Evolutionary conservation across 1,140 invertebrate genomes (phyloP), one percentile per base, ranked within the genome.

Genomic region (Macrocentrus cingulum): DNA sequence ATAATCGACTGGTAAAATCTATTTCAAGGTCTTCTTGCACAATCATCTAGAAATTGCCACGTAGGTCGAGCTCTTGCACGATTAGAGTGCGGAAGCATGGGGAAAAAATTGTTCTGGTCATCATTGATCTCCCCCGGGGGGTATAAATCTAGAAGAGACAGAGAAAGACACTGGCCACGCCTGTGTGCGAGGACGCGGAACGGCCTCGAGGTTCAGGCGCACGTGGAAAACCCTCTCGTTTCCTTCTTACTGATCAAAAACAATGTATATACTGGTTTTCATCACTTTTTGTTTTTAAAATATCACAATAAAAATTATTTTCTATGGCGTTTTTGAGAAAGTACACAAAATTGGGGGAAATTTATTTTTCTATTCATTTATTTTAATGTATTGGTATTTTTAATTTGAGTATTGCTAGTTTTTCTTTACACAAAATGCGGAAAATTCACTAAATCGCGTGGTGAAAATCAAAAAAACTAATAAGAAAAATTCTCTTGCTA

Each of bases 131-230:
- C 9, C 20, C 61, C 56, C 13, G 42, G 61, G 23, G 59, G 22
- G 22, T 11, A 61, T 54, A 51, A 62, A 37, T 56, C 39, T 18
- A 23, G 36, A 45, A 11, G 36, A 58, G 53, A 51, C 32, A 36
- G 15, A 68, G 64, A 60, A 64, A 66, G 64, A 65, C 61, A 67
- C 66, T n/a, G 69, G 32, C 49, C 71, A 73, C 68, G 69, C 72
- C 72, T 70, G 71, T 78, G 75, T 75, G 71, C 76, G 70, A 72
- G 76, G 76, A 78, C 71, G 76, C 74, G 76, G 76, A 78, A 76
- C 75, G 76, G 68, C 67, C 67, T 68, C 68, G 68, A 71, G 71
- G 67, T 76, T 71, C 62, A 64, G 55, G 58, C 63, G 62, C 52
- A 57, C 63, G 61, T 51, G 65, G 63, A 68, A 51, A 51, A 67